Conservation (phyloP, 2,888 invertebrate species). For the Cantharis lateralis region DNA sequence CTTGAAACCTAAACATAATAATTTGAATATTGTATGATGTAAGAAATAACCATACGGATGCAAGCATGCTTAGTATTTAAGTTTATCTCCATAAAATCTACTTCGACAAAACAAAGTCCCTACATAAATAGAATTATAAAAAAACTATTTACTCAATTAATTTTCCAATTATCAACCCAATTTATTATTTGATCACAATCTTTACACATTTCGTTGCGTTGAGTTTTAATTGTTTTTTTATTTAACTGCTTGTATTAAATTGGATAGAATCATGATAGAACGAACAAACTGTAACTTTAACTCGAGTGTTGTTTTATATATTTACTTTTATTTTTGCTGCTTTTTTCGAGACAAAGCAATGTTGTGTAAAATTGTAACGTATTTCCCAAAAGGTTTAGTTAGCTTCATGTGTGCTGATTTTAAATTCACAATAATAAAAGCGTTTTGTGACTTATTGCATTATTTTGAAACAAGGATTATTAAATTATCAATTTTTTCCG, state of each 20-base stretch:
- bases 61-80: neutral
- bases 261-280: neutral
- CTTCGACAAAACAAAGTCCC: neutral
- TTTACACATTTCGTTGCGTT: neutral
- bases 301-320: neutral
- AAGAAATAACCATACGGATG: neutral
- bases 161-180: neutral
- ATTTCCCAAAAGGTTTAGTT: neutral
- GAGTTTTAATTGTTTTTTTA: neutral
- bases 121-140: neutral
- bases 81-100: neutral
- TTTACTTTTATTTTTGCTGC: neutral
- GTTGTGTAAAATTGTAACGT: constrained; percentile 3
- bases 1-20: neutral
- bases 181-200: neutral
- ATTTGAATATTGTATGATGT: no score
- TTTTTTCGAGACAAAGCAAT: neutral
- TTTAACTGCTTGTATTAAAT: neutral
- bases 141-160: neutral
- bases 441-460: neutral
- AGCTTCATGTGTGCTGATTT: neutral
- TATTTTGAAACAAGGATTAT: neutral
- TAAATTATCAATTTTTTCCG: neutral
- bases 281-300: neutral
- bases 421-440: neutral